phyloP scores from a whole-genome alignment of 2,113 vertebrate species.

The Suricata suricatta region DNA sequence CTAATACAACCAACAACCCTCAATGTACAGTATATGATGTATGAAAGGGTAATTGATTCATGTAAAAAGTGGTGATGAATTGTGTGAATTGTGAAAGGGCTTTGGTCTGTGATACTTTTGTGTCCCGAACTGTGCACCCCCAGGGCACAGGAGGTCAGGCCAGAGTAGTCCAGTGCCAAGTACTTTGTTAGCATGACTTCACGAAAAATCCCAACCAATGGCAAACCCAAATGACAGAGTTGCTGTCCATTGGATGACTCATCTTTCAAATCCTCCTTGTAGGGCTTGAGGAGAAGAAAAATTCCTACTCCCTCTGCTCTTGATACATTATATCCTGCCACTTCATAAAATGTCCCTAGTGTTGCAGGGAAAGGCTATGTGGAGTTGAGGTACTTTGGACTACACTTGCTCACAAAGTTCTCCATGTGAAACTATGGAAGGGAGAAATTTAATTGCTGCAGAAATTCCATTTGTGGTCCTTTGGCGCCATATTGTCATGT shows the following conservation, averaged over 20 bases:
- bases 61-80: not conserved
- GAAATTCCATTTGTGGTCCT: not conserved
- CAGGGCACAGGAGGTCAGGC: not conserved
- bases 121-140: not conserved
- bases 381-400: not conserved
- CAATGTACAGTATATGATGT: not conserved
- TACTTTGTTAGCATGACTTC: not conserved
- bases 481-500: not conserved
- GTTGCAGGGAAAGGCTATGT: fast-evolving
- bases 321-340: not conserved
- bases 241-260: not conserved
- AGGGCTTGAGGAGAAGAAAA: not conserved
- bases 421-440: not conserved
- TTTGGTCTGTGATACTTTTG: not conserved
- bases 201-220: not conserved
- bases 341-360: not conserved
- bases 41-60: not conserved
- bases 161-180: not conserved
- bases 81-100: not conserved
- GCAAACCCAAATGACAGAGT: not conserved
- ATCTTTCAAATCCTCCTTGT: not conserved
- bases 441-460: not conserved
- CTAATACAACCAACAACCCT: not conserved
- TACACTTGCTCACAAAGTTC: not conserved
- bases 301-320: not conserved